Conservation (phyloP, 2,888 invertebrate species). For the Scotopteryx bipunctaria region DNA sequence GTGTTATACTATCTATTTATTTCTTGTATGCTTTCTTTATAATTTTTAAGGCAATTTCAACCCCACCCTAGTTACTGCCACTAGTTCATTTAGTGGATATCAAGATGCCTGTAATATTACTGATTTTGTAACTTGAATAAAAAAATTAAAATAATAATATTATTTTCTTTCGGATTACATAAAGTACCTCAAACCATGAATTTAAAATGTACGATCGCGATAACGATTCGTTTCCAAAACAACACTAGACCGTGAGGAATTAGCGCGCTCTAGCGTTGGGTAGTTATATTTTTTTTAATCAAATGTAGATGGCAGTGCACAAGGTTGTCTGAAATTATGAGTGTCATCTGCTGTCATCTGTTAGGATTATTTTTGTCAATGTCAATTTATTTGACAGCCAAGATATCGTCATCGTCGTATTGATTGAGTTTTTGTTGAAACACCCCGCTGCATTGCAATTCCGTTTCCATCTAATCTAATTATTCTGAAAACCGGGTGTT, state of each 20-base stretch:
- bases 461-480: neutral
- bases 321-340: too few relatives aligned
- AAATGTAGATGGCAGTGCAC: neutral
- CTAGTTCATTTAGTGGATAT: slow-evolving; percentile 32
- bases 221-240: too few relatives aligned
- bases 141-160: slow-evolving; percentile 18
- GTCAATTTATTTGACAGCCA: too few relatives aligned
- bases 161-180: neutral
- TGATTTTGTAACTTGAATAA: slow-evolving; percentile 31
- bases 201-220: too few relatives aligned
- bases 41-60: slow-evolving; percentile 41
- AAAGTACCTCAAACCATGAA: too few relatives aligned
- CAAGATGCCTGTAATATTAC: slow-evolving; percentile 26
- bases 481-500: neutral
- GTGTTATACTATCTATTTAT: slow-evolving; percentile 39
- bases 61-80: slow-evolving; percentile 35
- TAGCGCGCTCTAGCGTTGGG: slow-evolving; percentile 19
- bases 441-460: too few relatives aligned
- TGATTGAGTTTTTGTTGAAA: too few relatives aligned
- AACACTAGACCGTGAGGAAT: too few relatives aligned
- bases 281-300: slow-evolving; percentile 7
- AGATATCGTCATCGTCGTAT: too few relatives aligned
- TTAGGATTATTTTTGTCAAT: too few relatives aligned
- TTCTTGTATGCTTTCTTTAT: slow-evolving; percentile 33
- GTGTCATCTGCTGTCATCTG: too few relatives aligned